Evolutionary conservation across 2,113 vertebrate species (phyloP), one percentile per base, ranked within the genome.

Genomic region (Tachycineta bicolor): DNA sequence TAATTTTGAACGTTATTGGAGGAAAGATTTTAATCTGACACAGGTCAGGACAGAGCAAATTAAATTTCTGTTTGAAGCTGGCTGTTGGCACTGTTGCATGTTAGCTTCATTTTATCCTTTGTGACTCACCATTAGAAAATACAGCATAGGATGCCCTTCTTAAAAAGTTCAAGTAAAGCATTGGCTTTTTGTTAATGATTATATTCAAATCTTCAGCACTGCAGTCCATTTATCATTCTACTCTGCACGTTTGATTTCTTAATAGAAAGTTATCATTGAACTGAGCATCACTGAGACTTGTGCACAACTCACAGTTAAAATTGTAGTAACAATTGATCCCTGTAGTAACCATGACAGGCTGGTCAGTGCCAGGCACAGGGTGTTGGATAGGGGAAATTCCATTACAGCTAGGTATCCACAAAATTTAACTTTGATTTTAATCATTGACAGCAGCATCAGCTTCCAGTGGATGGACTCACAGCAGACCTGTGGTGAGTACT

Each of bases 41-140:
- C 25, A 55, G 53, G 20, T 74, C 65, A 65, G 49, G 41, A 82
- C 28, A 39, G 23, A 68, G 18, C 79, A 93, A 85, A 93, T 94
- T 46, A 82, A 84, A 85, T 79, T 94, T 92, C 62, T 87, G 43
- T 82, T 94, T 94, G 83, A 71, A 92, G 68, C 9, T 73, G 49
- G 25, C 37, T 84, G 12, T 47, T 82, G 75, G 5, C 0, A 1
- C 53, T 79, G 16, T 85, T 95, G 89, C 49, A 69, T 79, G 24
- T 62, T 1, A 4, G 16, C 62, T 91, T 91, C 11, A 11, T 69
- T 91, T 73, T 79, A 84, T 68, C 44, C 14, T 9, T 43, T 75
- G 14, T 75, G 58, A 88, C 50, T 77, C 80, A 39, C 5, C 74
- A 3, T 53, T 87, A 49, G 83, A 83, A 94, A 94, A 55, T 29